Percentiles rank a stretch among this genome's conserved stretches.
Evolutionary conservation across 2,888 invertebrate genomes (phyloP).

Genomic region (Agrotis segetum): DNA sequence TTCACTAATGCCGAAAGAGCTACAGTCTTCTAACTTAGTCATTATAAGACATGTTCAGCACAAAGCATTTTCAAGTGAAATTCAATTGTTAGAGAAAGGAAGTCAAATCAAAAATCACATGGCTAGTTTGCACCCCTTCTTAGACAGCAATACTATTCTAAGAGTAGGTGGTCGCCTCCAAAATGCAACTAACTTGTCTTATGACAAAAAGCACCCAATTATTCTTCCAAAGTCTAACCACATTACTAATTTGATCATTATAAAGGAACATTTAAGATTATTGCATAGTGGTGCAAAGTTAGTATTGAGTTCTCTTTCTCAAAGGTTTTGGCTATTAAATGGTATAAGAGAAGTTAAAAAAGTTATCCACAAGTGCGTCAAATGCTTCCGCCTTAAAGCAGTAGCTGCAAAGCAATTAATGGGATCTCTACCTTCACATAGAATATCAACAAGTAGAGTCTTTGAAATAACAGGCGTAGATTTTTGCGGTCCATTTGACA

Average conservation of each 20-base stretch:
- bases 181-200: not conserved
- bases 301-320: not conserved
- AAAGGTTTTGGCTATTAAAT: conserved; percentile 1
- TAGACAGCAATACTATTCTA: not conserved
- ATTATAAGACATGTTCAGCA: conserved; percentile 1
- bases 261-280: not conserved
- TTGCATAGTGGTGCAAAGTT: not conserved
- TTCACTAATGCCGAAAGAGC: not conserved
- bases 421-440: not conserved
- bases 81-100: too few species aligned
- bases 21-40: not conserved
- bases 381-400: not conserved
- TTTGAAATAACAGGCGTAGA: not conserved
- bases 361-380: not conserved
- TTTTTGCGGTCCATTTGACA: not conserved
- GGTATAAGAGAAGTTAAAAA: not conserved
- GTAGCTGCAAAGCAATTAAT: not conserved
- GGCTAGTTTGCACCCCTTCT: not conserved
- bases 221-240: too few species aligned
- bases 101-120: too few species aligned
- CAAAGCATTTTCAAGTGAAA: not conserved
- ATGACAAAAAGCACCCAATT: too few species aligned
- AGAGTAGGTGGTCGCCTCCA: conserved; percentile 1
- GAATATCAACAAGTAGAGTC: not conserved
- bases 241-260: too few species aligned